Percentiles rank a stretch among this genome's conserved stretches.
These are phyloP conservation scores for Netelia virgata DNA, from an alignment of 2,888 invertebrate species.

Conservation along the genomic window DNA sequence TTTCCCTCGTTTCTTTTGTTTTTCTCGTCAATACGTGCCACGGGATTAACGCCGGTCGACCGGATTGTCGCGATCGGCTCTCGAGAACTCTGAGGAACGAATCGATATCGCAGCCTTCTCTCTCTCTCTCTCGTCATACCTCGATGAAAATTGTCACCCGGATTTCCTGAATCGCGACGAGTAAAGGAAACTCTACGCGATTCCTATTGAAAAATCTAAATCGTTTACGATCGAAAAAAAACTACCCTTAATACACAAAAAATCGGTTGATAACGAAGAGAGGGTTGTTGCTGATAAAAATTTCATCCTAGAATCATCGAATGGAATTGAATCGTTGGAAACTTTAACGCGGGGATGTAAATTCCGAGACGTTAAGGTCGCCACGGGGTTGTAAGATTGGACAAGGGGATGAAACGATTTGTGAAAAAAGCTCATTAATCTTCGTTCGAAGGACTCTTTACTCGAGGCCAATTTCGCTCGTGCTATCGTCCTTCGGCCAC, in stretches of 20 bases:
- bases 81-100: not conserved
- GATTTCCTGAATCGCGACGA: not conserved
- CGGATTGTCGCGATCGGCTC: conserved; percentile 8
- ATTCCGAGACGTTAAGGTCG: not conserved
- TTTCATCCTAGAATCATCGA: not conserved
- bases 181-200: too few relatives aligned
- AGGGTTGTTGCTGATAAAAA: not conserved
- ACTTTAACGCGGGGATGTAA: not conserved
- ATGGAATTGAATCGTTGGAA: not conserved
- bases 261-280: not conserved
- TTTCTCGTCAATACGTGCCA: conserved; percentile 27
- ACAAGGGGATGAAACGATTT: conserved; percentile 21
- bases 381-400: not conserved
- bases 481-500: not conserved
- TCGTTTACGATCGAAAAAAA: not conserved
- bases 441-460: conserved; percentile 9
- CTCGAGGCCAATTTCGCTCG: conserved; percentile 11
- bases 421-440: conserved; percentile 45
- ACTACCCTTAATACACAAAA: not conserved
- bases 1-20: conserved; percentile 4
- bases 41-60: conserved; percentile 40
- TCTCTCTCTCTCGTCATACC: not conserved
- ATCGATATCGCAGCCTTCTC: not conserved
- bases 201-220: too few relatives aligned
- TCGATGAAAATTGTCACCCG: not conserved